These are phyloP conservation scores for Sitta europaea DNA, from an alignment of 2,113 vertebrate species.

Conservation along the genomic window DNA sequence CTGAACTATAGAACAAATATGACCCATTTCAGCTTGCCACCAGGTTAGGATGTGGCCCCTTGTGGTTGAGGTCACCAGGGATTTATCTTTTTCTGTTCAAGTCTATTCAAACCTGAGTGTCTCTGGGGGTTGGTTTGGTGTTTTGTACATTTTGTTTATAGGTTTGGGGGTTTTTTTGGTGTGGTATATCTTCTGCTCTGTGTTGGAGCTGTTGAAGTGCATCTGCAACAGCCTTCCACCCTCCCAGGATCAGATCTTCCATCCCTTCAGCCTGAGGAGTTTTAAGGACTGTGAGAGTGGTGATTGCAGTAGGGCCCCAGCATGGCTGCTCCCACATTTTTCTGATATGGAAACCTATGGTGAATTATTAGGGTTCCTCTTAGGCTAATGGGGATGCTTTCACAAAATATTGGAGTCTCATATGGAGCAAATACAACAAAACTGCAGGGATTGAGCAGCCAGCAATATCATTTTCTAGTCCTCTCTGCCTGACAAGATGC, in stretches of 20 bases:
- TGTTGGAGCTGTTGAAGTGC: neutral
- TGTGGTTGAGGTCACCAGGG: neutral
- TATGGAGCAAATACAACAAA: conserved; percentile 37
- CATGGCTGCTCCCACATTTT: neutral
- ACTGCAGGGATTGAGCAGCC: neutral
- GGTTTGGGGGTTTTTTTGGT: fast-evolving
- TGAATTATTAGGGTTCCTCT: neutral
- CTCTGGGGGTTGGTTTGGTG: fast-evolving
- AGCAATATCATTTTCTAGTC: neutral
- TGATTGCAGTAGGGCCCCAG: neutral
- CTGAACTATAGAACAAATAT: neutral
- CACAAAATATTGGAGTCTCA: conserved; percentile 16
- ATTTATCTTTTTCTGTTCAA: neutral
- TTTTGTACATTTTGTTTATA: neutral
- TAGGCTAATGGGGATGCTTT: conserved; percentile 4
- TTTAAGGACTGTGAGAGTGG: neutral
- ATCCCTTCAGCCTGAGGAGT: neutral
- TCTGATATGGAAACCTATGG: neutral
- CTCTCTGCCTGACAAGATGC: neutral
- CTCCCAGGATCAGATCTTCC: neutral
- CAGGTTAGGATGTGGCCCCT: neutral
- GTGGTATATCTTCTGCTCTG: neutral
- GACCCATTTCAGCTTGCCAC: neutral
- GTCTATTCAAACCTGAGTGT: neutral
- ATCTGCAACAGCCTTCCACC: neutral